Base-by-base conservation (phyloP, 1,140 invertebrate species). In the Portunus trituberculatus region DNA sequence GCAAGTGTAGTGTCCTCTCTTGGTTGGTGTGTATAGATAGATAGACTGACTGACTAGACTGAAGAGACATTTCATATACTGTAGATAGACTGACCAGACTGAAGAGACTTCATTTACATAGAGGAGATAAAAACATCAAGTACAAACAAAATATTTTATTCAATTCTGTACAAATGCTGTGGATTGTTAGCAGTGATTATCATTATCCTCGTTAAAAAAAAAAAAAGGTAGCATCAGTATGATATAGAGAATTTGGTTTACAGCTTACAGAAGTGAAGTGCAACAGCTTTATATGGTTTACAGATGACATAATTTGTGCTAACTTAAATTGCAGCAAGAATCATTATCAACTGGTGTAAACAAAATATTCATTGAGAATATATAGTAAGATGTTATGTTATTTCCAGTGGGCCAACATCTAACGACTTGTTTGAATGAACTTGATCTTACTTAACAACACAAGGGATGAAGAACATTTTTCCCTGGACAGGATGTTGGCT, bases 101-200 rank as follows among this genome's bases (percentile, higher is more conserved):
- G n/a, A n/a, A 39, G 39, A 39, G 1, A 39, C 6, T 39, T 6
- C 39, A 39, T 39, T 39, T 2, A 10, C 52, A 59, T 0, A 10
- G 52, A 59, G 0, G 16, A 59, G 52, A 59, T 39, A 90, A 29
- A 90, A 84, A 32, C 2, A 90, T 0, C 16, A 39, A 91, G 4
- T 91, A 94, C 59, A 94, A 94, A 91, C 93, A 94, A 91, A 94
- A 94, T 94, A 94, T 88, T 94, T 91, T 91, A 94, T 94, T 94
- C 84, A 89, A 90, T 94, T 94, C 93, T 91, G 93, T 94, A 94
- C 93, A 94, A 94, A 94, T 67, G 83, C 52, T 82, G 88, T 83
- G 89, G 59, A 83, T 84, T 94, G 88, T 83, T 94, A 90, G 88
- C 93, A 94, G 67, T 94, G 88, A 91, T 91, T 94, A 94, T 94